phyloP scores from a whole-genome alignment of 2,888 invertebrate genomes.

The Bombylius discolor region DNA sequence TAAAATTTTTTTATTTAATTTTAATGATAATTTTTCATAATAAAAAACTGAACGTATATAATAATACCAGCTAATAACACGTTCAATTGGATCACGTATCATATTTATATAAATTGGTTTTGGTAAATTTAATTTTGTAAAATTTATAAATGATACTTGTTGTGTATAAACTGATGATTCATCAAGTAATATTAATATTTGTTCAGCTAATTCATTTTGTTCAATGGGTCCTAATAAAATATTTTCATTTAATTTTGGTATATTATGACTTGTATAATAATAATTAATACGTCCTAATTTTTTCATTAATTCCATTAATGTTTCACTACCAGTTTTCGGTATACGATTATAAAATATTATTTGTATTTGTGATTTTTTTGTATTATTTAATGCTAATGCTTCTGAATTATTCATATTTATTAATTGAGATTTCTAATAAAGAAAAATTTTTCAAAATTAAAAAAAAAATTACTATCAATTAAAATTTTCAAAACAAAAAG shows the following conservation, averaged over 20 bases:
- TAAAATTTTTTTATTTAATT: too few relatives aligned
- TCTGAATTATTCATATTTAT: constrained; percentile 20
- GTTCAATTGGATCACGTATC: constrained; percentile 79
- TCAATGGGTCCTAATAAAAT: constrained; percentile 67
- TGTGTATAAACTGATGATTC: constrained; percentile 79
- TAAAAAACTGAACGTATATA: constrained; percentile 87
- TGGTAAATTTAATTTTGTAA: constrained; percentile 66
- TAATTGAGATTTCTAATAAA: too few relatives aligned
- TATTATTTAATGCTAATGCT: constrained; percentile 65
- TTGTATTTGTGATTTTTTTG: constrained; percentile 57
- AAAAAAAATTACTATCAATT: too few relatives aligned
- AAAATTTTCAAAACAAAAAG: too few relatives aligned
- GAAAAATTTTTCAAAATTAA: too few relatives aligned
- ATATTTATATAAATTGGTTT: constrained; percentile 82
- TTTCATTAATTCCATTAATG: constrained; percentile 74
- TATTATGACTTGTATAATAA: constrained; percentile 73
- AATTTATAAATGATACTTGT: constrained; percentile 83
- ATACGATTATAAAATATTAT: constrained; percentile 81
- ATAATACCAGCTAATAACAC: constrained; percentile 87
- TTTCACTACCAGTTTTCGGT: constrained; percentile 87
- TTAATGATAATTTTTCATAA: constrained; percentile 52
- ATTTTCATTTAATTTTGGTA: constrained; percentile 70
- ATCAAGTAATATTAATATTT: constrained; percentile 55
- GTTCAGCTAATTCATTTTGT: constrained; percentile 61
- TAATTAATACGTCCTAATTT: constrained; percentile 55